These are phyloP conservation scores for Sander vitreus DNA, from an alignment of 2,113 vertebrate genomes.

Conservation along the genomic window DNA sequence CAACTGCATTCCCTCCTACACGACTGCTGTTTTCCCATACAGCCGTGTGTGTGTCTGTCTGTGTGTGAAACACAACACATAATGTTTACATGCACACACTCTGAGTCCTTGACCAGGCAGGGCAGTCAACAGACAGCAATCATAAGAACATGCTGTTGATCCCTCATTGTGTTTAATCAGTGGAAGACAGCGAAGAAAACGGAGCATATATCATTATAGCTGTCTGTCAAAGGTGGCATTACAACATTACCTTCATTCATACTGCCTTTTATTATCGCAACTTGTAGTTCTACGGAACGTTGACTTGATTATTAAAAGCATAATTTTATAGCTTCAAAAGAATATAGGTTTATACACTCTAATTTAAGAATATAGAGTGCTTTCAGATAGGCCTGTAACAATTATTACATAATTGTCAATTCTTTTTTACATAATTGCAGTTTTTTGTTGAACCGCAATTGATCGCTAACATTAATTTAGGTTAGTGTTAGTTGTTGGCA, in stretches of 20 bases:
- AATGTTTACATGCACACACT: slow-evolving; percentile 77
- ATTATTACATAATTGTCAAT: too few species aligned
- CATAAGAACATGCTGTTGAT: slow-evolving; percentile 72
- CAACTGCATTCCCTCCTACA: slow-evolving; percentile 77
- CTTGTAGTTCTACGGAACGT: slow-evolving; percentile 31
- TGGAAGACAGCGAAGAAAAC: slow-evolving; percentile 44
- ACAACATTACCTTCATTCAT: slow-evolving; percentile 38
- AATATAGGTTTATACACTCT: background rate
- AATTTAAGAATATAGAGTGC: background rate
- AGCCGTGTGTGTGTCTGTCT: slow-evolving; percentile 36
- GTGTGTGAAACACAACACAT: slow-evolving; percentile 61
- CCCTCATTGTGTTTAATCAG: slow-evolving; percentile 69
- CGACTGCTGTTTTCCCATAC: slow-evolving; percentile 78
- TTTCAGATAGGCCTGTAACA: background rate
- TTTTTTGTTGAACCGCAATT: too few species aligned
- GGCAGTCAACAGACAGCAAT: slow-evolving; percentile 77
- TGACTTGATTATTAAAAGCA: slow-evolving; percentile 44
- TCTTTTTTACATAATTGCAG: too few species aligned
- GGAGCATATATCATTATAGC: slow-evolving; percentile 61
- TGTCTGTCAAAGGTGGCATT: slow-evolving; percentile 68
- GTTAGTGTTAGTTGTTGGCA: too few species aligned
- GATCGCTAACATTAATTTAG: too few species aligned
- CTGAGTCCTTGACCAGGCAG: slow-evolving; percentile 71
- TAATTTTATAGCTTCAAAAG: background rate
- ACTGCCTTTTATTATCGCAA: slow-evolving; percentile 45